Evolutionary conservation across 1,140 invertebrate species (phyloP).

Genomic region (Drosophila nebulosa): DNA sequence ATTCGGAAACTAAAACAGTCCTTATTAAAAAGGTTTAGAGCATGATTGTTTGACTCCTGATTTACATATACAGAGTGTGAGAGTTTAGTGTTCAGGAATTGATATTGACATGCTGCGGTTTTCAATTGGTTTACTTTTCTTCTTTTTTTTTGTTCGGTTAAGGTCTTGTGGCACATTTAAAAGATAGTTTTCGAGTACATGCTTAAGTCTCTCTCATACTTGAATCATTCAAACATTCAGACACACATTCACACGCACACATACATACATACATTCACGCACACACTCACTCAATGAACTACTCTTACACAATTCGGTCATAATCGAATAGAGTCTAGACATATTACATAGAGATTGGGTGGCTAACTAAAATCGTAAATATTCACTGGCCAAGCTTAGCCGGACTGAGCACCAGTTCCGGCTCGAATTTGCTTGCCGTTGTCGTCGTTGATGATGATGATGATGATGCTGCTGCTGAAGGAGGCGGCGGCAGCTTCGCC

Average conservation of each 20-base stretch:
- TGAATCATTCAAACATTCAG: conserved; percentile 14
- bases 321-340: not conserved
- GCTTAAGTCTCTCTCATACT: not conserved
- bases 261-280: conserved; percentile 15
- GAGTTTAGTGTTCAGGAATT: not conserved
- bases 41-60: not conserved
- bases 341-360: conserved; percentile 25
- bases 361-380: conserved; percentile 65
- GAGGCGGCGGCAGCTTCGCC: conserved; percentile 22
- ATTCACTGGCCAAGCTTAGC: conserved; percentile 79
- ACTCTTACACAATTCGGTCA: conserved; percentile 16
- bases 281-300: conserved; percentile 5
- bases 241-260: conserved; percentile 2
- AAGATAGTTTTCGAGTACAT: conserved; percentile 50
- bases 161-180: conserved; percentile 69
- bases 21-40: too few relatives aligned
- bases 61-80: not conserved
- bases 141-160: too few relatives aligned
- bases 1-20: too few relatives aligned
- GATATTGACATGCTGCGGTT: conserved; percentile 19
- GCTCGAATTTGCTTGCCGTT: conserved; percentile 64
- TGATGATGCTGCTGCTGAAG: conserved; percentile 4
- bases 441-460: conserved; percentile 5
- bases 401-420: conserved; percentile 79
- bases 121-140: conserved; percentile 5